Evolutionary conservation across 1,140 invertebrate species (phyloP).

Genomic region (Caenorhabditis brenneri): DNA sequence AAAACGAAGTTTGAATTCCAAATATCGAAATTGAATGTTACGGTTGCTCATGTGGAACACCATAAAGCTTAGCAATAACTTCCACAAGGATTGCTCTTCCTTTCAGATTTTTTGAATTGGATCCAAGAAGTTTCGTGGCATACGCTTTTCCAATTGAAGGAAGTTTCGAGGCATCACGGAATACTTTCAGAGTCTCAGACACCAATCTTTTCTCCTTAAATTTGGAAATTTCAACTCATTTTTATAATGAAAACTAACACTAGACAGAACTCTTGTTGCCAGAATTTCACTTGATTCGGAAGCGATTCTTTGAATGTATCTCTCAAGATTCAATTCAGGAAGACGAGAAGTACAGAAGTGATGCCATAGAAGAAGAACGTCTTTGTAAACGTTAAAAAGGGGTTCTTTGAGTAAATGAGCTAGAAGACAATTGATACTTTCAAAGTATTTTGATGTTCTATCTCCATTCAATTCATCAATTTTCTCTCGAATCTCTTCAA

Average conservation of each 20-base stretch:
- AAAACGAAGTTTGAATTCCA: background rate
- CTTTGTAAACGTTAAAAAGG: slow-evolving; percentile 53
- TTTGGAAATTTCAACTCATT: background rate
- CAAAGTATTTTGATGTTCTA: slow-evolving; percentile 43
- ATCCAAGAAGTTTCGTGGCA: background rate
- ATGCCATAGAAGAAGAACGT: slow-evolving; percentile 46
- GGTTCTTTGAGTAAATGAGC: slow-evolving; percentile 50
- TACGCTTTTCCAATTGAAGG: background rate
- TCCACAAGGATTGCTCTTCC: slow-evolving; percentile 7
- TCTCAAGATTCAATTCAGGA: slow-evolving; percentile 10
- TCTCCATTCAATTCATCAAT: slow-evolving; percentile 39
- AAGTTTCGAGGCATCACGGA: slow-evolving; percentile 49
- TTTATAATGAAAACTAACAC: background rate
- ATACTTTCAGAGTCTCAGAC: slow-evolving; percentile 16
- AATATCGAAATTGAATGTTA: background rate
- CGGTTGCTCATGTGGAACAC: background rate
- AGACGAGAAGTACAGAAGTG: slow-evolving; percentile 6
- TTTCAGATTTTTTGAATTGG: slow-evolving; percentile 13
- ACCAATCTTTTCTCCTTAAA: slow-evolving; percentile 40
- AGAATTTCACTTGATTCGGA: slow-evolving; percentile 37
- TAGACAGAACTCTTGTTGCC: background rate
- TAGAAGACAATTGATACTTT: slow-evolving; percentile 43
- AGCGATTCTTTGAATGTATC: slow-evolving; percentile 46
- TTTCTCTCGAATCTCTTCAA: slow-evolving; percentile 42
- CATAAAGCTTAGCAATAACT: background rate